Percentiles rank a stretch among this genome's conserved stretches.
These are phyloP conservation scores for Sebastiscus tertius DNA, from an alignment of 2,797 vertebrate species.

Conservation along the genomic window DNA sequence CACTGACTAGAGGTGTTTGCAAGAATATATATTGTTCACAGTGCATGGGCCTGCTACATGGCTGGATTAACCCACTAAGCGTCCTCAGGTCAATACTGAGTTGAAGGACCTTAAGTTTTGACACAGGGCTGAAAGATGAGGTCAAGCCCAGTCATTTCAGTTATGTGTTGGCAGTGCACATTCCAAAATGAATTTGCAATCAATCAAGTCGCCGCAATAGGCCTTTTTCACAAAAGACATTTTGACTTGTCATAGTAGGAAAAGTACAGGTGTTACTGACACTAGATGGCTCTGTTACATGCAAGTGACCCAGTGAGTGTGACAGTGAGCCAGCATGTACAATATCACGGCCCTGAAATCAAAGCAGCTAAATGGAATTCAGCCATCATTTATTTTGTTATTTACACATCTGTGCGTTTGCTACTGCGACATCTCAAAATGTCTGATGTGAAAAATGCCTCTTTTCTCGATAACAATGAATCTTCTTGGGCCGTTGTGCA, in stretches of 20 bases:
- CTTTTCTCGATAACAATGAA: neutral
- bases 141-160: neutral
- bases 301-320: too few relatives aligned
- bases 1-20: neutral
- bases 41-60: neutral
- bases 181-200: neutral
- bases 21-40: neutral
- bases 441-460: too few relatives aligned
- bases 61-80: neutral
- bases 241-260: neutral
- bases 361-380: too few relatives aligned
- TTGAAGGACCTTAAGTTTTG: neutral
- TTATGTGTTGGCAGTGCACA: neutral
- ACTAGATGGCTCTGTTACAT: too few relatives aligned
- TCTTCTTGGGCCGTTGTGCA: neutral
- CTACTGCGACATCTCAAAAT: too few relatives aligned
- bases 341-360: too few relatives aligned
- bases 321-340: too few relatives aligned
- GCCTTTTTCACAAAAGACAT: neutral
- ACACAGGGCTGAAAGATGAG: neutral
- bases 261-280: neutral
- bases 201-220: neutral
- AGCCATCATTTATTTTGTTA: too few relatives aligned
- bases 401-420: too few relatives aligned
- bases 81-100: neutral